Percentiles rank a stretch among this genome's conserved stretches.
phyloP scores from a whole-genome alignment of 2,797 vertebrate species.

The Anas georgica region DNA sequence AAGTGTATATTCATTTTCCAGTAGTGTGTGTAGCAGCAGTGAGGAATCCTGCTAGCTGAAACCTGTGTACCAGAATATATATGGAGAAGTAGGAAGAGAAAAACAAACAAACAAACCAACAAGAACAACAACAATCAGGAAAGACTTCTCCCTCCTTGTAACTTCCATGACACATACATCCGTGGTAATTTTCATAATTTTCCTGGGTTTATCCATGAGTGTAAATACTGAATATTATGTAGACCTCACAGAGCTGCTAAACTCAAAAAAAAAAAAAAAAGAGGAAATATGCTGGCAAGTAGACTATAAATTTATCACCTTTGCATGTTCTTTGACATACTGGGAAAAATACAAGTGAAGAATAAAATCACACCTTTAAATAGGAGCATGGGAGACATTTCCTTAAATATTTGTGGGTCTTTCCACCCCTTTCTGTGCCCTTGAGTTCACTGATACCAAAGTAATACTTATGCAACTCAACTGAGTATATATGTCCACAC shows the following conservation, averaged over 20 bases:
- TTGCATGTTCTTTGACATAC: background rate
- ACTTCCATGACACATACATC: background rate
- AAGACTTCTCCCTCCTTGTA: background rate
- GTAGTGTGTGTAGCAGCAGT: background rate
- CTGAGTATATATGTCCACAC: background rate
- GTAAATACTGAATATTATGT: background rate
- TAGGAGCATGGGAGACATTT: background rate
- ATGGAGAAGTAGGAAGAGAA: background rate
- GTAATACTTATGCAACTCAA: background rate
- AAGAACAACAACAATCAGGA: too few relatives aligned
- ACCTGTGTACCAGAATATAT: background rate
- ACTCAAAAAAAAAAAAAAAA: background rate
- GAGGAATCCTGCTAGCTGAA: background rate
- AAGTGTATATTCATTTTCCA: background rate
- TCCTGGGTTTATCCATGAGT: background rate
- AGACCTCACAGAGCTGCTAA: background rate
- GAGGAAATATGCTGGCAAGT: background rate
- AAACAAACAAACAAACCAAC: background rate
- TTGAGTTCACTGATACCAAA: background rate
- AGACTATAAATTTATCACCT: background rate
- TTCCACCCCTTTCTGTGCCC: background rate
- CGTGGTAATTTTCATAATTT: background rate
- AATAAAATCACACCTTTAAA: background rate
- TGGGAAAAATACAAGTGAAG: background rate
- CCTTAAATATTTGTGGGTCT: background rate